phyloP scores from a whole-genome alignment of 2,113 vertebrate genomes.

The Cololabis saira region DNA sequence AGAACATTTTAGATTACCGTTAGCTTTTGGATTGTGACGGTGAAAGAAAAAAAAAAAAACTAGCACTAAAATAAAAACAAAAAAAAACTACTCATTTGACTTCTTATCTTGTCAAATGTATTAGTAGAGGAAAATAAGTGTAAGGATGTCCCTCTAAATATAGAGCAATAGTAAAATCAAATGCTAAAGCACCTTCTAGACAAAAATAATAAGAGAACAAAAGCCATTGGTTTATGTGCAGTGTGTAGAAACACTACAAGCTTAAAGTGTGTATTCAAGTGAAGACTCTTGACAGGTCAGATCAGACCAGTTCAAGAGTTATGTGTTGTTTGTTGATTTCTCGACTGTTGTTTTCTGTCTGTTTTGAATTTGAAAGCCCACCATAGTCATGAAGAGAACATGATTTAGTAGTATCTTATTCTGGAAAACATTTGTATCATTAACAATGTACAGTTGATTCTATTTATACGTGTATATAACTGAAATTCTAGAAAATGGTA shows the following conservation, averaged over 20 bases:
- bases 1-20: constrained; percentile 1
- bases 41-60: background rate
- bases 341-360: constrained; percentile 19
- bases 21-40: background rate
- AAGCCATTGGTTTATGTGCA: constrained; percentile 26
- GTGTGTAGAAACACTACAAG: background rate
- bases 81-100: background rate
- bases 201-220: background rate
- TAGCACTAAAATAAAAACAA: background rate
- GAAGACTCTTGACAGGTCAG: background rate
- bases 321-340: constrained; percentile 19
- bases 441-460: constrained; percentile 36
- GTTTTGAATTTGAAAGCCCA: constrained; percentile 37
- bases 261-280: constrained; percentile 2
- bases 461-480: constrained; percentile 52
- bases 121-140: background rate
- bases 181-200: constrained; percentile 40
- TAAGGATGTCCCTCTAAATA: background rate
- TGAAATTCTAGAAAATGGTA: constrained; percentile 38
- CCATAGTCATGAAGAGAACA: background rate
- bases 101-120: constrained; percentile 1
- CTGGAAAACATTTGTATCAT: constrained; percentile 18
- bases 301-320: constrained; percentile 1
- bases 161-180: constrained; percentile 36
- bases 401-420: constrained; percentile 20